Evolutionary conservation across 2,888 invertebrate species (phyloP).

Genomic region (Drosophila birchii): DNA sequence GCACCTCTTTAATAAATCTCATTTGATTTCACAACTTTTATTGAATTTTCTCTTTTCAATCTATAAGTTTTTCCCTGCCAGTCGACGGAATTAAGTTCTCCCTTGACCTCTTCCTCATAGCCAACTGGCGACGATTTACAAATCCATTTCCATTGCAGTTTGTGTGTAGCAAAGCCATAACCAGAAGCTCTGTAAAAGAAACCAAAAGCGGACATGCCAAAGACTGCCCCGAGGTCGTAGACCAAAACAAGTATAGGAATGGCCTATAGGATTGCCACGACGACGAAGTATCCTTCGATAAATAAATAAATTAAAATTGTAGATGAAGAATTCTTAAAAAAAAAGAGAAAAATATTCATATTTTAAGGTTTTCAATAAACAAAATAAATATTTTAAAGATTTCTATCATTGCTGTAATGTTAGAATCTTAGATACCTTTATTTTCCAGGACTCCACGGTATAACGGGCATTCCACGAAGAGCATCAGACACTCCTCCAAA

Average conservation of each 20-base stretch:
- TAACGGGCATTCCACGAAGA: neutral
- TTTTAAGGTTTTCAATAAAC: neutral
- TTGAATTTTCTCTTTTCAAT: neutral
- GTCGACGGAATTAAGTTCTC: neutral
- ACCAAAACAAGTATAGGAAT: constrained; percentile 17
- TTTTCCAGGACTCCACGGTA: neutral
- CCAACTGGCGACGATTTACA: constrained; percentile 26
- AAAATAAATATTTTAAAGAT: neutral
- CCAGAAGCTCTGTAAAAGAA: constrained; percentile 55
- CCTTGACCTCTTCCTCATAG: constrained; percentile 31
- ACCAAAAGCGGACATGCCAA: constrained; percentile 12
- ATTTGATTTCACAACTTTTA: neutral
- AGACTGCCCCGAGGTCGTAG: constrained; percentile 11
- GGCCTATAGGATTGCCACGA: neutral
- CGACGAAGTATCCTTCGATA: neutral
- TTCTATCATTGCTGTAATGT: neutral
- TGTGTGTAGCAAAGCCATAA: constrained; percentile 62
- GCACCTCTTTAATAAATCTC: neutral
- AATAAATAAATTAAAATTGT: neutral
- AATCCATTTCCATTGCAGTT: constrained; percentile 29
- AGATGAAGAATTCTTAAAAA: accelerated
- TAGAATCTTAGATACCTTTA: neutral
- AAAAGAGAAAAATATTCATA: neutral
- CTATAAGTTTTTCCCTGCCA: neutral
- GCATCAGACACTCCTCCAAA: constrained; percentile 30